phyloP scores from a whole-genome alignment of 2,113 vertebrate species.

The Stigmatopora argus region DNA sequence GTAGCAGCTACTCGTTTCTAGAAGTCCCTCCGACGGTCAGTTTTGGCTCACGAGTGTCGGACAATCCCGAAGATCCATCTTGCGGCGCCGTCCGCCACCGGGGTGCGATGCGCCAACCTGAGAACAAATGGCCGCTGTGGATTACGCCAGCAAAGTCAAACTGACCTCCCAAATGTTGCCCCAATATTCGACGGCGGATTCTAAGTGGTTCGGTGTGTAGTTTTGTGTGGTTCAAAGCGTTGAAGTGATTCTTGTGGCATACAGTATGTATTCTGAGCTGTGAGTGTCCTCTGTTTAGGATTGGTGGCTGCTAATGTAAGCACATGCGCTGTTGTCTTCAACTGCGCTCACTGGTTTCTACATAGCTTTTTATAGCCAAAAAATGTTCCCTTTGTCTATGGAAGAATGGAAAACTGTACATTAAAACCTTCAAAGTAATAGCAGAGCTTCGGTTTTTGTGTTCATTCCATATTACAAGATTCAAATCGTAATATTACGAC shows the following conservation, averaged over 20 bases:
- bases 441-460: neutral
- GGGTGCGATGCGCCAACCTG: constrained; percentile 16
- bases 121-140: constrained; percentile 11
- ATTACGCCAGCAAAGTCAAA: constrained; percentile 17
- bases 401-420: constrained; percentile 65
- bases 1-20: constrained; percentile 48
- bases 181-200: constrained; percentile 50
- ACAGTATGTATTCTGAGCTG: constrained; percentile 62
- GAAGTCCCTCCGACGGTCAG: constrained; percentile 50
- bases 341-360: constrained; percentile 70
- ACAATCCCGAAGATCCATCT: neutral
- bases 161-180: constrained; percentile 42
- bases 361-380: constrained; percentile 73
- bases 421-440: constrained; percentile 63
- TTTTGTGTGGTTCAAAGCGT: constrained; percentile 63
- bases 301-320: constrained; percentile 66
- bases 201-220: constrained; percentile 67
- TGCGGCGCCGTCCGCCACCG: neutral
- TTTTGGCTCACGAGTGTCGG: constrained; percentile 18
- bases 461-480: neutral
- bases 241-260: constrained; percentile 68
- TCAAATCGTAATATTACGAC: no score
- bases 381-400: constrained; percentile 69
- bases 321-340: constrained; percentile 59
- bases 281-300: constrained; percentile 63